Percentiles rank a stretch among this genome's conserved stretches.
These are phyloP conservation scores for Dolichallabes microphthalmus DNA, from an alignment of 2,113 vertebrate genomes.

Conservation along the genomic window DNA sequence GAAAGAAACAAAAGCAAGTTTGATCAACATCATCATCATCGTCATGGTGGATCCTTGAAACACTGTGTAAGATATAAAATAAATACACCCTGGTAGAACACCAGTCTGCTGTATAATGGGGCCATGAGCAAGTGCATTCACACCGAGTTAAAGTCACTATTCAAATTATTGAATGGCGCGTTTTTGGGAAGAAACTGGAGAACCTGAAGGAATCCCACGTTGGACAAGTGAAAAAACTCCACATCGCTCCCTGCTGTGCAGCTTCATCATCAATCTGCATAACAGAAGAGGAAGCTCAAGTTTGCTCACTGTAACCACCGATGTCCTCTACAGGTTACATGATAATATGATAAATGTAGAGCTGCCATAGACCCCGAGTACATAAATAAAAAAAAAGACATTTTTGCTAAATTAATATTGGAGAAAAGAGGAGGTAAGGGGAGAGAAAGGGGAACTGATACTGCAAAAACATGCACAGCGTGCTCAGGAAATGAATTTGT, in stretches of 20 bases:
- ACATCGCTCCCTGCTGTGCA: background rate
- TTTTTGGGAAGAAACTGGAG: background rate
- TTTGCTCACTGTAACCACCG: background rate
- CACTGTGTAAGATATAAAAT: background rate
- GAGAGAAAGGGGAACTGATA: slow-evolving; percentile 53
- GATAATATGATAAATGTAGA: background rate
- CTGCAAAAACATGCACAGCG: slow-evolving; percentile 54
- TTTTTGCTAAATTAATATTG: background rate
- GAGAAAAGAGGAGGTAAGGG: background rate
- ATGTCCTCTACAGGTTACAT: background rate
- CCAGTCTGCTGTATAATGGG: background rate
- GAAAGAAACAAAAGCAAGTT: no score
- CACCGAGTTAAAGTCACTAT: background rate
- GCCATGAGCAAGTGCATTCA: background rate
- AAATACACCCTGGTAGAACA: background rate
- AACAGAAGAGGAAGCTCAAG: background rate
- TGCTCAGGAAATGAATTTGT: slow-evolving; percentile 67
- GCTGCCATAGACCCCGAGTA: background rate
- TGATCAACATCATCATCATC: background rate
- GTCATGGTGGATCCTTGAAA: background rate
- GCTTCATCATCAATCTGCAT: background rate
- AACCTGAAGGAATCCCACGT: background rate
- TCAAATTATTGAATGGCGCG: background rate
- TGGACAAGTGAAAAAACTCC: background rate
- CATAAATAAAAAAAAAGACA: background rate